Evolutionary conservation across 1,140 invertebrate species (phyloP).

Genomic region (Formica exsecta): DNA sequence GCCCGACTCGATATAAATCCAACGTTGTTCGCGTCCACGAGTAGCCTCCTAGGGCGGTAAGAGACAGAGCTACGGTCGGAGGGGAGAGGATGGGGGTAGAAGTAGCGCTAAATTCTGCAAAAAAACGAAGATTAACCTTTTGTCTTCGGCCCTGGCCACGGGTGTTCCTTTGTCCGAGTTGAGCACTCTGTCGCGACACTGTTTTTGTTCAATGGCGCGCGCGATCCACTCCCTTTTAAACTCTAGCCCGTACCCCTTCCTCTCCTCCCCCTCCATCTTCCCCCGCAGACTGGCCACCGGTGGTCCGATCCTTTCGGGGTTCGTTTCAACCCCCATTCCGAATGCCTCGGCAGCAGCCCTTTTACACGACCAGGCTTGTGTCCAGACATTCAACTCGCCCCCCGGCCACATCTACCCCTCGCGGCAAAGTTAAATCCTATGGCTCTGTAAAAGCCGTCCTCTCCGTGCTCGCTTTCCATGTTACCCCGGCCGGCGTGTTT

Average conservation of each 20-base stretch:
- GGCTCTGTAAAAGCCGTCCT: conserved; percentile 69
- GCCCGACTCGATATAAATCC: conserved; percentile 43
- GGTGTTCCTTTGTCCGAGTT: conserved; percentile 83
- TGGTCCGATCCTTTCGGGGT: conserved; percentile 61
- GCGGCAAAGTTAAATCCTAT: conserved; percentile 78
- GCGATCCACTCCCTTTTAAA: conserved; percentile 58
- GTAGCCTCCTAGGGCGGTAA: not conserved
- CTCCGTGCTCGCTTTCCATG: conserved; percentile 7
- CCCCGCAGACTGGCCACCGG: conserved; percentile 32
- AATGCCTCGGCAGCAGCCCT: conserved; percentile 45
- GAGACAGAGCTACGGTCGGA: not conserved
- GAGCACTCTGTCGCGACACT: conserved; percentile 84
- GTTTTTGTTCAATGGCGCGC: conserved; percentile 80
- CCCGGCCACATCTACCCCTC: not conserved
- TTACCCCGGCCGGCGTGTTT: conserved; percentile 24
- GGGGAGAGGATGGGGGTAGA: conserved; percentile 54
- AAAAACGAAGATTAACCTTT: conserved; percentile 85
- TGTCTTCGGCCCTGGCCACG: conserved; percentile 78
- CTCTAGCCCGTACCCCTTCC: not conserved
- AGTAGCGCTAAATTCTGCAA: conserved; percentile 79
- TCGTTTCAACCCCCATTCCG: conserved; percentile 41
- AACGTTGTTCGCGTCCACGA: conserved; percentile 27
- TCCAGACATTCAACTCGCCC: conserved; percentile 36
- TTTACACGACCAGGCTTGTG: conserved; percentile 47
- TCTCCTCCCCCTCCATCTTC: not conserved